Evolutionary conservation across 2,113 vertebrate genomes (phyloP).

Genomic region (Haemorhous mexicanus): DNA sequence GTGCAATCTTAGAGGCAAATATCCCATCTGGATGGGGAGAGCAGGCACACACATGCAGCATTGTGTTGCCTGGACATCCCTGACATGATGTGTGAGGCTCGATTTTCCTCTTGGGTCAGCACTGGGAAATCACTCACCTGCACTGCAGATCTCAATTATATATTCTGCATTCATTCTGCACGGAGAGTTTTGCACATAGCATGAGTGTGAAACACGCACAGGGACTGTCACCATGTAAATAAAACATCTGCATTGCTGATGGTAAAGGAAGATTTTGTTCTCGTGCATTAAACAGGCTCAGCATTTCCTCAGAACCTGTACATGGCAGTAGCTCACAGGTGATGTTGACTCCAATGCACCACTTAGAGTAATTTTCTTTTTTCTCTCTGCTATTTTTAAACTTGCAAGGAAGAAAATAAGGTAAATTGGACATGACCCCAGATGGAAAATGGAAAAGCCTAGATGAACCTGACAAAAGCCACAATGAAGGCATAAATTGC

Average conservation of each 20-base stretch:
- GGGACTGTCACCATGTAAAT: not conserved
- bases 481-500: constrained; percentile 58
- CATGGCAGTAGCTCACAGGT: not conserved
- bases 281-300: not conserved
- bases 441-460: constrained; percentile 43
- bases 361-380: not conserved
- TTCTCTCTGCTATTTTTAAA: constrained; percentile 31
- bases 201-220: constrained; percentile 9
- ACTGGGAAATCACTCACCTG: constrained; percentile 43
- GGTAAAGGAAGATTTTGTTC: not conserved
- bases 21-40: not conserved
- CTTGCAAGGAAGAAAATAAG: constrained; percentile 50
- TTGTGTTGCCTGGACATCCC: not conserved
- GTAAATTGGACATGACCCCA: constrained; percentile 42
- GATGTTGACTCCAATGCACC: not conserved
- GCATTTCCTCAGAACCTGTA: not conserved
- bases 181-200: not conserved
- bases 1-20: not conserved
- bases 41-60: not conserved
- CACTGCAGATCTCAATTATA: constrained; percentile 48
- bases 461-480: constrained; percentile 41
- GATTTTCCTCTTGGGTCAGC: not conserved
- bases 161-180: constrained; percentile 44
- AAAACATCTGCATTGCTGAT: constrained; percentile 35
- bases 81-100: not conserved